Percentiles rank a stretch among this genome's conserved stretches.
Evolutionary conservation across 2,113 vertebrate genomes (phyloP).

Genomic region (Ardeotis arabs): DNA sequence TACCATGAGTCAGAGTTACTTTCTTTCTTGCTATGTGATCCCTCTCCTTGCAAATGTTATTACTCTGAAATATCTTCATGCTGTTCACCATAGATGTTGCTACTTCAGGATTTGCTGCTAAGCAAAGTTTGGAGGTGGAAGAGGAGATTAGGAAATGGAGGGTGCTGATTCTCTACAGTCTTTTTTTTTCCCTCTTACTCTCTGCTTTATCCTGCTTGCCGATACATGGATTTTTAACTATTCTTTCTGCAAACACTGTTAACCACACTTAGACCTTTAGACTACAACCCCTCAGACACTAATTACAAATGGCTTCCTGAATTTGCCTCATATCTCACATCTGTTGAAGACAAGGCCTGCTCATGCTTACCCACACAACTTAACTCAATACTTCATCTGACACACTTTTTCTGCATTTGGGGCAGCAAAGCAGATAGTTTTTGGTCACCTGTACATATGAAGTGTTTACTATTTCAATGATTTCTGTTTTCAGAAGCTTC

Average conservation of each 20-base stretch:
- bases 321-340: not conserved
- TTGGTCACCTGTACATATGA: not conserved
- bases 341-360: not conserved
- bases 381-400: not conserved
- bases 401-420: not conserved
- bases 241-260: not conserved
- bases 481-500: not conserved
- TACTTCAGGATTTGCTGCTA: not conserved
- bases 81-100: not conserved
- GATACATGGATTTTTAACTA: not conserved
- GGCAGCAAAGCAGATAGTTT: not conserved
- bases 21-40: not conserved
- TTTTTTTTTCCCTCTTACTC: not conserved
- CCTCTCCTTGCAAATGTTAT: not conserved
- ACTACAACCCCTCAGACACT: not conserved
- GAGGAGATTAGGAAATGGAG: not conserved
- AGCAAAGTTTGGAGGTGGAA: not conserved
- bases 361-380: not conserved
- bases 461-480: not conserved
- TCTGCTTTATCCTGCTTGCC: not conserved
- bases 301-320: not conserved
- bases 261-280: not conserved
- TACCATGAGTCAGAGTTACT: not conserved
- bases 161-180: not conserved
- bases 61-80: not conserved